phyloP scores from a whole-genome alignment of 2,888 invertebrate genomes.

The Boloria selene region DNA sequence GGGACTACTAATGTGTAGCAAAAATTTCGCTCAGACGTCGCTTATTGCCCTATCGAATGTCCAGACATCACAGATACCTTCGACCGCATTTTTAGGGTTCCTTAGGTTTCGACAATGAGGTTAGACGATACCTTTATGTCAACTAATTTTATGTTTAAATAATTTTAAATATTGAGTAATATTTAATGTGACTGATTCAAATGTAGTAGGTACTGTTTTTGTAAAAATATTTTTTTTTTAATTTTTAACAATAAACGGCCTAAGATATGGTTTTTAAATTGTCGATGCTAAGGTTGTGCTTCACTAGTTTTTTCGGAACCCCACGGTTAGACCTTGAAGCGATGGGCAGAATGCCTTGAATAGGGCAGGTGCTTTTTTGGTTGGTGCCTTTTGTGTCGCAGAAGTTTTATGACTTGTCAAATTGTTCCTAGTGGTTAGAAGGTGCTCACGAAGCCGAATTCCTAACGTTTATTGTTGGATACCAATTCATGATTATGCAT shows the following conservation, averaged over 20 bases:
- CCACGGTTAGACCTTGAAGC: slow-evolving; percentile 67
- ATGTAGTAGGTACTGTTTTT: too few relatives aligned
- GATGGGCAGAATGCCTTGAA: slow-evolving; percentile 56
- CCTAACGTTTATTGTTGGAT: slow-evolving; percentile 29
- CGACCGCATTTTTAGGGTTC: slow-evolving; percentile 34
- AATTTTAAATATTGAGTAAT: too few relatives aligned
- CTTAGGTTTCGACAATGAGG: not conserved
- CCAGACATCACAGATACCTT: slow-evolving; percentile 66
- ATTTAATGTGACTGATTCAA: too few relatives aligned
- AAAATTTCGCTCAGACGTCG: slow-evolving; percentile 44
- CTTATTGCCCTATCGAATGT: slow-evolving; percentile 50
- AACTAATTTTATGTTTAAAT: too few relatives aligned
- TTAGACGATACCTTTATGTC: not conserved
- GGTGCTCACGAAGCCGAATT: slow-evolving; percentile 29
- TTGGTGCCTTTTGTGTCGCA: slow-evolving; percentile 39
- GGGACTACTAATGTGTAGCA: slow-evolving; percentile 43
- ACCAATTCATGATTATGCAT: slow-evolving; percentile 35
- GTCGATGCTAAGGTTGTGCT: slow-evolving; percentile 30
- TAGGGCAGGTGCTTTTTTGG: slow-evolving; percentile 46
- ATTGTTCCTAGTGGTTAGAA: slow-evolving; percentile 33
- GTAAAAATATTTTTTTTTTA: too few relatives aligned
- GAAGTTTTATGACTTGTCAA: slow-evolving; percentile 39
- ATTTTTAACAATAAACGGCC: not conserved
- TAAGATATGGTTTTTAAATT: slow-evolving; percentile 20
- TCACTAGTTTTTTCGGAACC: slow-evolving; percentile 59